Base-by-base conservation (phyloP, 1,140 invertebrate species). In the Microplitis demolitor region DNA sequence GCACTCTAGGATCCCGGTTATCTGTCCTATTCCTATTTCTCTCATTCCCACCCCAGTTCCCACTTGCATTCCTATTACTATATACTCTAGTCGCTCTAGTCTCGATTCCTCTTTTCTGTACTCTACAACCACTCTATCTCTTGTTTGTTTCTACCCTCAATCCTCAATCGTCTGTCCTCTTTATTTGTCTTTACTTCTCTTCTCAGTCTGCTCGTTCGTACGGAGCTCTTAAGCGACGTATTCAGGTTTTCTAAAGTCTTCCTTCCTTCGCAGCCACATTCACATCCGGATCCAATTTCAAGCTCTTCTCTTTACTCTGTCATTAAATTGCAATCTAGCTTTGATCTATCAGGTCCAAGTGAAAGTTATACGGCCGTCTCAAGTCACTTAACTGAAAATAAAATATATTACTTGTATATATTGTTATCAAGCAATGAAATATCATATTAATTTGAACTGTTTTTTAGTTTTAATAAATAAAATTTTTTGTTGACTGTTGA, bases 1-100 rank as follows among this genome's bases (percentile, higher is more conserved):
- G 79, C 82, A 78, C 83, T 85, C 85, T 84, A 80, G 85, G 83
- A 24, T 79, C 83, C 74, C 78, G 78, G 79, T 81, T 82, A 82
- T 82, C 81, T 80, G 76, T 76, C 77, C 77, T 77, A 73, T 74
- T 45, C 72, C 72, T 74, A 69, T 69, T 63, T 54, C 62, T 50
- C 54, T 14, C 54, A 67, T 50, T 37, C 60, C 16, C 62, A 33
- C 64, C 8, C 39, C 33, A 4, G 16, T 34, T 62, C 3, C 35
- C 4, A 62, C 33, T 67, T 33, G 58, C 14, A 2, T 16, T 62
- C 13, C 60, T 62, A 31, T 31, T 60, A 37, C 60, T 61, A 6
- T 24, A 34, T 4, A 24, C 24, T 24, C 24, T 24, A 24, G 24
- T 24, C 24, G 24, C 24, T 24, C 24, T 24, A 24, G 24, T 5